phyloP scores from a whole-genome alignment of 2,797 vertebrate species.

The Corythornis leucogaster region DNA sequence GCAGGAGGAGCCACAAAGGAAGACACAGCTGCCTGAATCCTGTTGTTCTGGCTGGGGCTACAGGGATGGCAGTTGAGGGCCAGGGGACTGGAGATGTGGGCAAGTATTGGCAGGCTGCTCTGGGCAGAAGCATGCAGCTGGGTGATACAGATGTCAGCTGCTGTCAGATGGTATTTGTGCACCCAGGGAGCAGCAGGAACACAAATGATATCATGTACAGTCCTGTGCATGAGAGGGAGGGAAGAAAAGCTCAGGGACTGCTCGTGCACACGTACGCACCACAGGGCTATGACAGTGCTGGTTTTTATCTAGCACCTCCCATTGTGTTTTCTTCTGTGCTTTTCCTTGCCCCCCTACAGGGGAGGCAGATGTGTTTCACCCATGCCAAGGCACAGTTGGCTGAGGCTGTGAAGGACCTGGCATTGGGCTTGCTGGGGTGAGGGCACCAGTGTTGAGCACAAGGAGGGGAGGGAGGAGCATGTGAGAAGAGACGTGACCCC shows the following conservation, averaged over 20 bases:
- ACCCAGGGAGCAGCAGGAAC: not conserved
- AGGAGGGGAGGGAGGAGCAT: not conserved
- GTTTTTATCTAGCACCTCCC: not conserved
- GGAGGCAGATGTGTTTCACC: not conserved
- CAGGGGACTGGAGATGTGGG: not conserved
- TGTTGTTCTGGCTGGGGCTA: not conserved
- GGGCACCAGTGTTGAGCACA: not conserved
- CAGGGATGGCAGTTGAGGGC: not conserved
- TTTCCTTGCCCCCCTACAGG: not conserved
- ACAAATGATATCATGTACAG: not conserved
- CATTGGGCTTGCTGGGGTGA: rapidly evolving
- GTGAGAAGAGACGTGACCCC: rapidly evolving
- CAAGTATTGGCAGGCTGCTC: not conserved
- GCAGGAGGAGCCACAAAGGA: rapidly evolving
- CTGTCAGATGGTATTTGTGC: not conserved
- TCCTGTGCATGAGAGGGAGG: rapidly evolving
- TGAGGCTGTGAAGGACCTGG: rapidly evolving
- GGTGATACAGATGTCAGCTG: conserved; percentile 24
- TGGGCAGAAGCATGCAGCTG: not conserved
- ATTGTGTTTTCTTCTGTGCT: not conserved
- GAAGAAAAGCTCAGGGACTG: not conserved
- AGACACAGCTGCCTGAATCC: not conserved
- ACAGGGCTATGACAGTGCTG: not conserved
- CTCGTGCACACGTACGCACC: rapidly evolving
- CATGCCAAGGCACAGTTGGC: not conserved